These are phyloP conservation scores for Pentamera pediparva DNA, from an alignment of 53 echinoderm and acorn worm species.

Conservation along the genomic window DNA sequence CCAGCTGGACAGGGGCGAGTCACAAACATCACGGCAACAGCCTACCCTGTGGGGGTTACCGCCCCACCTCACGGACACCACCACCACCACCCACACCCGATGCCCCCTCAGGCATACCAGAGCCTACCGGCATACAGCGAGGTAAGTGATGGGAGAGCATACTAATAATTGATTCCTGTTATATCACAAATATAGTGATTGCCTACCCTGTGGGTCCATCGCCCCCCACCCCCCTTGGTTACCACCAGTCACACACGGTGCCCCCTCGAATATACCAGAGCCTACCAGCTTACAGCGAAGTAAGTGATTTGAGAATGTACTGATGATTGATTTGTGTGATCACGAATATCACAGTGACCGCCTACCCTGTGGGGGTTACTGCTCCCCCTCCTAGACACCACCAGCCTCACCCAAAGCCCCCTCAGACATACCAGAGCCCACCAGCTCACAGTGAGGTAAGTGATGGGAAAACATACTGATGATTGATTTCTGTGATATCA, in stretches of 20 bases:
- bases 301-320: no score
- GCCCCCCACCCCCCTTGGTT: neutral
- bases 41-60: conserved; percentile 12
- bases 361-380: conserved; percentile 13
- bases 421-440: conserved; percentile 54
- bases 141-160: no score
- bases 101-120: conserved; percentile 46
- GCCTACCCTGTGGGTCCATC: conserved; percentile 7
- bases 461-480: no score
- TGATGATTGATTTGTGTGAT: no score
- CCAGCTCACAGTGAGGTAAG: conserved; percentile 85
- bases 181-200: neutral
- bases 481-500: no score
- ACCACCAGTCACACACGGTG: conserved; percentile 18
- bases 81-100: conserved; percentile 20
- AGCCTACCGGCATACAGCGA: conserved; percentile 78
- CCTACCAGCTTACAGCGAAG: conserved; percentile 80
- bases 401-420: conserved; percentile 37
- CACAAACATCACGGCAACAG: neutral
- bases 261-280: conserved; percentile 52
- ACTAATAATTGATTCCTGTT: no score
- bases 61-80: neutral
- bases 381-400: neutral
- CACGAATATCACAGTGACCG: neutral
- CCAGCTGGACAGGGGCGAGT: neutral